Evolutionary conservation across 2,113 vertebrate genomes (phyloP).

Genomic region (Arothron firmamentum): DNA sequence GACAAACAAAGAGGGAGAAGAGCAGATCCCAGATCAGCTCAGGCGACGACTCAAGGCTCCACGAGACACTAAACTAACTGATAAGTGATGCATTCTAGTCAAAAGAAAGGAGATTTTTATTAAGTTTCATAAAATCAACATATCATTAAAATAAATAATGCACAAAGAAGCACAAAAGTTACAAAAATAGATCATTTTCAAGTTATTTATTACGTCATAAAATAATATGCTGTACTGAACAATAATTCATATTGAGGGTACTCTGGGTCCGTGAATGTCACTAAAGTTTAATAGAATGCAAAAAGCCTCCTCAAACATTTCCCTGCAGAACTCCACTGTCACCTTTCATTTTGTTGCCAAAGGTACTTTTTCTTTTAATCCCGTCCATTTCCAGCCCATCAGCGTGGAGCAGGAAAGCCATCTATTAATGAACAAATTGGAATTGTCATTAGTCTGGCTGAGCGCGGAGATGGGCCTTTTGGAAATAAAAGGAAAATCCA

Average conservation of each 20-base stretch:
- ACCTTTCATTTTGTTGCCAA: constrained; percentile 22
- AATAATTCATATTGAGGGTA: not conserved
- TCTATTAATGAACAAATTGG: constrained; percentile 48
- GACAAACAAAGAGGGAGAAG: not conserved
- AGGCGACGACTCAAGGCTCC: too few species aligned
- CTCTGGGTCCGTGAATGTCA: constrained; percentile 6
- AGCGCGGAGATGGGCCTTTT: constrained; percentile 45
- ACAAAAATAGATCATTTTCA: too few species aligned
- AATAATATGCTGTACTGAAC: too few species aligned
- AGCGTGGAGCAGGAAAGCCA: constrained; percentile 33
- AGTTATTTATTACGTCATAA: too few species aligned
- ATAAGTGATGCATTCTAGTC: too few species aligned
- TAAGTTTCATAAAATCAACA: too few species aligned
- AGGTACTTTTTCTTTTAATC: constrained; percentile 10
- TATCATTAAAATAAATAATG: not conserved
- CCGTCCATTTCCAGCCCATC: constrained; percentile 29
- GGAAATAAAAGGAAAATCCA: constrained; percentile 59
- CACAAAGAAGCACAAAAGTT: not conserved
- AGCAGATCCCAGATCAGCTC: too few species aligned
- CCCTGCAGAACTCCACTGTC: constrained; percentile 11
- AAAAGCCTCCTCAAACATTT: constrained; percentile 17
- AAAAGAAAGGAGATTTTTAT: too few species aligned
- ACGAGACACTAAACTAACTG: too few species aligned
- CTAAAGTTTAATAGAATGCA: constrained; percentile 21
- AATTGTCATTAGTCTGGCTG: constrained; percentile 44